Evolutionary conservation across 2,888 invertebrate species (phyloP), one percentile per base, ranked within the genome.

Genomic region (Acleris sparsana): DNA sequence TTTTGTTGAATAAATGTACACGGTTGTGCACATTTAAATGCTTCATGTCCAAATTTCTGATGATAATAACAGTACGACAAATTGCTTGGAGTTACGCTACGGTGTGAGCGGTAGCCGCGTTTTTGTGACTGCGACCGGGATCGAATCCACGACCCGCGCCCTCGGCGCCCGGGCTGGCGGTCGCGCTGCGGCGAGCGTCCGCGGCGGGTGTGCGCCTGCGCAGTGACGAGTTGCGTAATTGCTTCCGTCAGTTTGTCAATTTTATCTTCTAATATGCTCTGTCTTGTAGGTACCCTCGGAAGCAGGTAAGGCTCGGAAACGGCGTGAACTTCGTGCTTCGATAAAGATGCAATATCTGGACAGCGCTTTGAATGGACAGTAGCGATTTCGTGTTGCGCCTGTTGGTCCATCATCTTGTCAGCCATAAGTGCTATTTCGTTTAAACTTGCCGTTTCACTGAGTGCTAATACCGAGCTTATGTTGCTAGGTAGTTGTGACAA

Each of bases 341-440:
- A 17, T 13, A 1, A 1, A n/a, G 46, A 2, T 13, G 17, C 46
- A n/a, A 6, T 46, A n/a, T 46, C 13, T n/a, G 46, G 46, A 5
- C 6, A 5, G 16, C 16, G 16, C n/a, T 46, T 46, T 5, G 13
- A n/a, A 46, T 46, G 46, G 46, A 46, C n/a, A 13, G 46, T n/a
- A 5, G 46, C 13, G 13, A 46, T 16, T 46, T 46, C 16, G n/a
- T 46, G 46, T n/a, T 17, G 46, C 46, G 46, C 17, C 3, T 16
- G 46, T n/a, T 53, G 53, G 1, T 56, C 56, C 43, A 56, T 56
- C 56, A 56, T 56, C 11, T 43, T 29, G 18, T 56, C 56, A 1
- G 56, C 56, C 43, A 43, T 39, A 11, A 16, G 39, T 7, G 56
- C 44, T 43, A 56, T 7, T n/a, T 56, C 56, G 1, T 29, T 7